A percentile compares a stretch with the other conserved stretches of the same genome.
Conservation (phyloP, 2,888 invertebrate genomes). For the Arrhopalites spinosus region DNA sequence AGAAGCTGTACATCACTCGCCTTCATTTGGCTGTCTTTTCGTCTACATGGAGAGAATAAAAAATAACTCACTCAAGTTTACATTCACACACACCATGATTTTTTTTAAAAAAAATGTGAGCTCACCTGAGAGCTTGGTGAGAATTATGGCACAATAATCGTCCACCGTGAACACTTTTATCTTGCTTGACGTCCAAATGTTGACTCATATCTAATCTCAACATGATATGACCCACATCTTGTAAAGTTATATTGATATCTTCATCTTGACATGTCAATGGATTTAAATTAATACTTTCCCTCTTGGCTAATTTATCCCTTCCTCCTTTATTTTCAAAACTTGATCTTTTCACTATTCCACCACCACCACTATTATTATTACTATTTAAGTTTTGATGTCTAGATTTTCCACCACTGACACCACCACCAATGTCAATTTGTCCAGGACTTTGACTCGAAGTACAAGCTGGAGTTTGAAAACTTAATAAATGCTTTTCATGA, state of each 20-base stretch:
- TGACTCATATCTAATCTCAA: constrained; percentile 69
- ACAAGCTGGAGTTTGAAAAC: neutral
- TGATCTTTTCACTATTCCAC: constrained; percentile 20
- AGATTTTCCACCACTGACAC: constrained; percentile 13
- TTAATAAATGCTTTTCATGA: constrained; percentile 38
- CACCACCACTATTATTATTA: constrained; percentile 17
- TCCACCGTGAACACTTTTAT: constrained; percentile 75
- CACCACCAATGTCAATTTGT: constrained; percentile 65
- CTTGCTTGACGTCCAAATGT: constrained; percentile 79
- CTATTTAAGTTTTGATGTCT: constrained; percentile 22
- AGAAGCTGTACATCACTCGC: constrained; percentile 70
- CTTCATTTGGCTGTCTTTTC: constrained; percentile 64
- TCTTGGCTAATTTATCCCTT: constrained; percentile 38
- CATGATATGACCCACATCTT: constrained; percentile 50
- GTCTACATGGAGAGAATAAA: constrained; percentile 57
- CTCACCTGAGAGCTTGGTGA: constrained; percentile 59
- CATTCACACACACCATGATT: no score
- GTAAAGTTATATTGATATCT: constrained; percentile 67
- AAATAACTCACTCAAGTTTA: no score
- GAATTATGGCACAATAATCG: constrained; percentile 73
- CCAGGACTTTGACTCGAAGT: constrained; percentile 62
- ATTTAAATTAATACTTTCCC: constrained; percentile 49
- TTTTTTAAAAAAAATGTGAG: neutral
- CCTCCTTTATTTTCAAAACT: constrained; percentile 35
- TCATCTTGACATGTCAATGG: constrained; percentile 61